phyloP scores from a whole-genome alignment of 2,888 invertebrate species.

The Lottia gigantea region DNA sequence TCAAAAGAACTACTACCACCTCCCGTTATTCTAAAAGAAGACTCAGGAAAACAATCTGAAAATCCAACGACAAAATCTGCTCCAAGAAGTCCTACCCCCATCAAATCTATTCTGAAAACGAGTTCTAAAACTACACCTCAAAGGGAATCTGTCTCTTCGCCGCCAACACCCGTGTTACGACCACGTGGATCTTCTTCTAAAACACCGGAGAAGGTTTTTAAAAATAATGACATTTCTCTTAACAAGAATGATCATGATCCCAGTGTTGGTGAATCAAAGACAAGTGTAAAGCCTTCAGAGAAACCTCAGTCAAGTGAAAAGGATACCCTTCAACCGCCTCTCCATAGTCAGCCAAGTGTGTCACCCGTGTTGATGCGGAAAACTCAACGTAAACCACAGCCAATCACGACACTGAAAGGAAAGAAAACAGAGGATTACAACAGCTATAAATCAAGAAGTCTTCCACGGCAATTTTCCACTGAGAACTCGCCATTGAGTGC shows the following conservation, averaged over 20 bases:
- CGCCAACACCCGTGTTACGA: background rate
- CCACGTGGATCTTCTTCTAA: background rate
- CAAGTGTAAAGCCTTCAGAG: no score
- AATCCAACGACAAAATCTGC: background rate
- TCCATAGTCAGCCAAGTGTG: background rate
- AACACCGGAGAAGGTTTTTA: background rate
- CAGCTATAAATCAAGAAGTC: constrained; percentile 35
- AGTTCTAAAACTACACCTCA: background rate
- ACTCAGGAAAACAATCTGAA: background rate
- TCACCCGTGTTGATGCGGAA: constrained; percentile 7
- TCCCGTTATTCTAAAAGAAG: background rate
- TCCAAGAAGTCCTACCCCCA: background rate
- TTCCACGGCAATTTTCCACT: constrained; percentile 37
- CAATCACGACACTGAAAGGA: constrained; percentile 56
- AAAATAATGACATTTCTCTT: no score
- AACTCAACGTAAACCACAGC: constrained; percentile 53
- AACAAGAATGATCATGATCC: background rate
- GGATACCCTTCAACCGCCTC: background rate
- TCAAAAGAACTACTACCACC: constrained; percentile 3
- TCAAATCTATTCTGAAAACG: background rate
- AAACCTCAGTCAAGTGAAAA: background rate
- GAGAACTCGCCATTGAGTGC: constrained; percentile 32
- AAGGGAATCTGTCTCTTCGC: background rate
- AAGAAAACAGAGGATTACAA: constrained; percentile 27
- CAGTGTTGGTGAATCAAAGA: background rate